phyloP scores from a whole-genome alignment of 2,113 vertebrate species.

The Cettia cetti region DNA sequence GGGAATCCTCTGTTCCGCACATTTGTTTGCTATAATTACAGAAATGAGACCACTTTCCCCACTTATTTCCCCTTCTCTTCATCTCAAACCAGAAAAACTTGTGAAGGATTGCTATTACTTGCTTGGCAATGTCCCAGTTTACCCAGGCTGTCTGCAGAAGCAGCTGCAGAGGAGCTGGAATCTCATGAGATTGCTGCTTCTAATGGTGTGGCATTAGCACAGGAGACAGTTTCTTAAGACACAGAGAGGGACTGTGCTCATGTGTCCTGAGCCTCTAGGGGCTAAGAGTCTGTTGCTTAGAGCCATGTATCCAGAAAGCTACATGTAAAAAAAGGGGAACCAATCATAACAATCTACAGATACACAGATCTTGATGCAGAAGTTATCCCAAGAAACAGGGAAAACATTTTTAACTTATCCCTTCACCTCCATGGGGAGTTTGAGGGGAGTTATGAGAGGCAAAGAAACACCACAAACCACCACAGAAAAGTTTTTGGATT shows the following conservation, averaged over 20 bases:
- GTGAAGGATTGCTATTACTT: neutral
- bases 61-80: neutral
- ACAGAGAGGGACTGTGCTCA: neutral
- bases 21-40: neutral
- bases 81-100: neutral
- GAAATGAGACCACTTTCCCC: neutral
- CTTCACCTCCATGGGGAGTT: neutral
- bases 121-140: neutral
- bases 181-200: neutral
- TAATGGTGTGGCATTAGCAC: neutral
- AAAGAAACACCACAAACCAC: neutral
- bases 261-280: neutral
- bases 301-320: neutral
- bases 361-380: neutral
- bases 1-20: neutral
- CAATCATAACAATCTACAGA: neutral
- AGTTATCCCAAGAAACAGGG: neutral
- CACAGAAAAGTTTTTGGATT: neutral
- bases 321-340: accelerated
- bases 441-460: neutral
- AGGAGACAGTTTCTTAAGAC: neutral
- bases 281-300: neutral
- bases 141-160: neutral
- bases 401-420: neutral
- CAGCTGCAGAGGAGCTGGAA: neutral